phyloP scores from a whole-genome alignment of 2,113 vertebrate genomes.

The Bujurquina vittata region DNA sequence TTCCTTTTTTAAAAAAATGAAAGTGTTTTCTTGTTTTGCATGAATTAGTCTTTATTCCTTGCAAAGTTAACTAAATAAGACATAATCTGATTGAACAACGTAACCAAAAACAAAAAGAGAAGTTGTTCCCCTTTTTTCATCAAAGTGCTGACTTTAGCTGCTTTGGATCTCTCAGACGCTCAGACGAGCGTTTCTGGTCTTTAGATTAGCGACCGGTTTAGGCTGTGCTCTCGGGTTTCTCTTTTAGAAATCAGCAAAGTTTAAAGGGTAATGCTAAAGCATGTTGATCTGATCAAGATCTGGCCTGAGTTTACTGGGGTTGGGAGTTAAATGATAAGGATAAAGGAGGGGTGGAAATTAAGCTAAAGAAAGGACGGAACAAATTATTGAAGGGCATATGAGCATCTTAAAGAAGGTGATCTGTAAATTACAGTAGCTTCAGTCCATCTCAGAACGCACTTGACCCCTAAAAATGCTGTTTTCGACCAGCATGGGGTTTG shows the following conservation, averaged over 20 bases:
- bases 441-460: slow-evolving; percentile 1
- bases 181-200: slow-evolving; percentile 5
- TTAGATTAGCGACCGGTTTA: neutral
- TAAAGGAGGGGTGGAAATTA: neutral
- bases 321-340: slow-evolving; percentile 18
- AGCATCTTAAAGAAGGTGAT: neutral
- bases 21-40: too few relatives aligned
- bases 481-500: neutral
- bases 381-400: neutral
- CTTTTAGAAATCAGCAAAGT: slow-evolving; percentile 14
- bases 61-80: neutral
- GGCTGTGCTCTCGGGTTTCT: neutral
- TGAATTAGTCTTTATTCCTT: neutral
- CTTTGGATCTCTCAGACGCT: neutral
- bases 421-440: neutral
- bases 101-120: neutral
- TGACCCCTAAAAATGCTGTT: neutral
- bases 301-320: slow-evolving; percentile 19
- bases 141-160: neutral
- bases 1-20: too few relatives aligned
- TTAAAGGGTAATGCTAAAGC: slow-evolving; percentile 27
- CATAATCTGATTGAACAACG: neutral
- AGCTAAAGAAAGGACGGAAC: neutral
- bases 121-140: neutral
- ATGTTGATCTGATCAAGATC: slow-evolving; percentile 31